phyloP scores from a whole-genome alignment of 2,113 vertebrate species.

The Clarias magur region DNA sequence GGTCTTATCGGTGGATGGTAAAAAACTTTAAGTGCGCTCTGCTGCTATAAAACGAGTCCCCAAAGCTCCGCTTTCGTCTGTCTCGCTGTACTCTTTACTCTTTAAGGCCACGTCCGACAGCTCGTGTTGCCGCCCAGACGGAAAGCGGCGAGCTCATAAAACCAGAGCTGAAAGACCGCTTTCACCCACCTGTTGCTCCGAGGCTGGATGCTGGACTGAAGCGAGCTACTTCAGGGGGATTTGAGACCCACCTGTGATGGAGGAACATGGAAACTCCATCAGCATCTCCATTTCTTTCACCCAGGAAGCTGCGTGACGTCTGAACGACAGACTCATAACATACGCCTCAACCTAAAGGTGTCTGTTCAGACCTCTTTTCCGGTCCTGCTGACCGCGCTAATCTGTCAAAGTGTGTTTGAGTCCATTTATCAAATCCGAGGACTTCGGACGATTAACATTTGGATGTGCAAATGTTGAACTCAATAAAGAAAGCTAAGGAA shows the following conservation, averaged over 20 bases:
- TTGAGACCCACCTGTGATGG: slow-evolving; percentile 74
- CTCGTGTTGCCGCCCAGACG: slow-evolving; percentile 70
- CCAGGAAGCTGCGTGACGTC: background rate
- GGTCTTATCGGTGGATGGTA: slow-evolving; percentile 34
- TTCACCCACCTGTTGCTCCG: slow-evolving; percentile 75
- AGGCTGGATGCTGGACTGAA: slow-evolving; percentile 48
- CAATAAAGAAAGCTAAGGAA: background rate
- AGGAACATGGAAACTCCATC: slow-evolving; percentile 57
- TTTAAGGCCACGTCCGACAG: slow-evolving; percentile 57
- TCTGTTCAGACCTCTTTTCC: background rate
- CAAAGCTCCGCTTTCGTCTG: slow-evolving; percentile 21
- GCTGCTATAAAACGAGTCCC: slow-evolving; percentile 23
- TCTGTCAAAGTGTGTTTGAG: background rate
- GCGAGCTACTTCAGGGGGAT: slow-evolving; percentile 31
- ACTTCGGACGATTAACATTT: background rate
- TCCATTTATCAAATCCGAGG: background rate
- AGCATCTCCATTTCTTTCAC: background rate
- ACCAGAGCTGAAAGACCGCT: slow-evolving; percentile 47
- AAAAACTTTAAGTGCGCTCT: slow-evolving; percentile 24
- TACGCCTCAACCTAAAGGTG: background rate
- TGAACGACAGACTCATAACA: slow-evolving; percentile 55
- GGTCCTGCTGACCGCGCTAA: background rate
- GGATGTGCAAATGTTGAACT: background rate
- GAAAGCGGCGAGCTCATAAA: slow-evolving; percentile 72
- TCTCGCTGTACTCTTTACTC: slow-evolving; percentile 33